Percentiles rank a stretch among this genome's conserved stretches.
These are phyloP conservation scores for Ahaetulla prasina DNA, from an alignment of 2,113 vertebrate species.

Conservation along the genomic window DNA sequence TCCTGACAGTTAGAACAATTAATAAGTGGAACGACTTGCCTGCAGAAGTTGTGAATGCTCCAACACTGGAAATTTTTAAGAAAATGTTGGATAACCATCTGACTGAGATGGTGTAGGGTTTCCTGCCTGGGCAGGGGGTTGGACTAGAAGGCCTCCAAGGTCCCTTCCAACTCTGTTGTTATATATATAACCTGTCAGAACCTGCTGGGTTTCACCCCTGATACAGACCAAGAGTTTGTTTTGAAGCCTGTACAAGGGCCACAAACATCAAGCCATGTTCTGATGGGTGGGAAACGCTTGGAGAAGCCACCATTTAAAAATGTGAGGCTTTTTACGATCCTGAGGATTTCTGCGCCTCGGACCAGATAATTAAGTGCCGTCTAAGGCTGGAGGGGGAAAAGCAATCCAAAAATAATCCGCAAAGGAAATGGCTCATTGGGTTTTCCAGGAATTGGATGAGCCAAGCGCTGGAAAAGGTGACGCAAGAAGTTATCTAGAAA, in stretches of 20 bases:
- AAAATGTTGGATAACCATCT: too few relatives aligned
- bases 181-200: too few relatives aligned
- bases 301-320: not conserved
- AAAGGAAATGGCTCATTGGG: not conserved
- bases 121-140: too few relatives aligned
- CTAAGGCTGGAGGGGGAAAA: not conserved
- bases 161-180: too few relatives aligned
- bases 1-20: too few relatives aligned
- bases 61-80: too few relatives aligned
- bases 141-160: too few relatives aligned
- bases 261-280: not conserved
- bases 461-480: not conserved
- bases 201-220: too few relatives aligned
- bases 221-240: not conserved
- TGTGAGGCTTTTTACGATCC: not conserved
- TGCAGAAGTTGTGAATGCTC: too few relatives aligned
- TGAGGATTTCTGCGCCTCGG: not conserved
- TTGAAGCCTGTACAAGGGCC: not conserved
- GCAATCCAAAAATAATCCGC: not conserved
- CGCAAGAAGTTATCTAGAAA: not conserved
- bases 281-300: not conserved
- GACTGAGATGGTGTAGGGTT: too few relatives aligned
- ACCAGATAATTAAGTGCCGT: not conserved
- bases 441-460: not conserved
- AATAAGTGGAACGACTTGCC: too few relatives aligned